These are phyloP conservation scores for Eudyptes chrysolophus DNA, from an alignment of 2,113 vertebrate genomes.

Conservation along the genomic window DNA sequence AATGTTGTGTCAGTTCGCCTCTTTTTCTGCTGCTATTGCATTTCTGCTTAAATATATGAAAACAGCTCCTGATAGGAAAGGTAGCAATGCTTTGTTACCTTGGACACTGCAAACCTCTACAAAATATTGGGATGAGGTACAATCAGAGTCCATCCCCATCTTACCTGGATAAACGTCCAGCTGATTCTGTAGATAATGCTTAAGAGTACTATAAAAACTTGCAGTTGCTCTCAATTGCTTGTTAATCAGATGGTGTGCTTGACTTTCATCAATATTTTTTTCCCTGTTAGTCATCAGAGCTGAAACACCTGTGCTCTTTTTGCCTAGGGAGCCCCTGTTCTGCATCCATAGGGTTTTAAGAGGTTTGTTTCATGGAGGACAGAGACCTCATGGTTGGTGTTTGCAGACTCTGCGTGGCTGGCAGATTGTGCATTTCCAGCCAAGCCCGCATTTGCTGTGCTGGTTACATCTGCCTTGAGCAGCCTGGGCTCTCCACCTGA, in stretches of 20 bases:
- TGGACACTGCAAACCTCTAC: not conserved
- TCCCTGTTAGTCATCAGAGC: not conserved
- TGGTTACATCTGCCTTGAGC: not conserved
- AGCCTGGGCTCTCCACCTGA: not conserved
- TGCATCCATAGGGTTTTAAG: not conserved
- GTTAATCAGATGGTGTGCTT: not conserved
- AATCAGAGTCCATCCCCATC: not conserved
- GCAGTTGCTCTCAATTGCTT: not conserved
- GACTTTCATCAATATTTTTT: not conserved
- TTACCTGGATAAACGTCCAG: not conserved
- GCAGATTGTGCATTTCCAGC: not conserved
- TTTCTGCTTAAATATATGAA: not conserved
- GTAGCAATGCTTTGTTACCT: not conserved
- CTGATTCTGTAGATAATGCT: not conserved
- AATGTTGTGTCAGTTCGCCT: not conserved
- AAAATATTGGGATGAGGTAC: not conserved
- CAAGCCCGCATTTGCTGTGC: not conserved
- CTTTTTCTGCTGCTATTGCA: not conserved
- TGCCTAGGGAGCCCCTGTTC: not conserved
- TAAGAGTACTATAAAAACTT: not conserved
- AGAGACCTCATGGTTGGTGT: too few relatives aligned
- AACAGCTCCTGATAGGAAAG: not conserved
- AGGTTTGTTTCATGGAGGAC: not conserved
- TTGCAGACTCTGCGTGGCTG: not conserved
- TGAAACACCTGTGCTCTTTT: not conserved